Base-by-base conservation (phyloP, 2,113 vertebrate genomes). In the Cebus imitator region DNA sequence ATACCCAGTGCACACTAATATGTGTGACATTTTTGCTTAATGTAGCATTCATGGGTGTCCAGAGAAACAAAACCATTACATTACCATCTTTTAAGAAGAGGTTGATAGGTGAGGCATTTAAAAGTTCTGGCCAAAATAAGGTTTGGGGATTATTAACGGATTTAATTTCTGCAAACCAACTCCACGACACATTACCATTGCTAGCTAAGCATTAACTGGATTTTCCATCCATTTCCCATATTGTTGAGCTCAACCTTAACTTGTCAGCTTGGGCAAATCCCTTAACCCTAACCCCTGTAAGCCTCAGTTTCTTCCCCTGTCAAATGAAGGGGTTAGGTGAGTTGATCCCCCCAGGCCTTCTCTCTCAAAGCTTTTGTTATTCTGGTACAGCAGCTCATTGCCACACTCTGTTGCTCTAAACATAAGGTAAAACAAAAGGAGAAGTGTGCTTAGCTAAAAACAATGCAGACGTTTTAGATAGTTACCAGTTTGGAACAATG, bases 91-190 rank as follows among this genome's bases (percentile, higher is more conserved):
- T 58, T 97, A 90, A 66, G 95, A 90, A 95, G 92, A 66, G 72
- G 96, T 96, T 95, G 94, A 96, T 96, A 94, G 95, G 95, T 97
- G 86, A 97, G 66, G 72, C 87, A 95, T 87, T 97, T 96, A 85
- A 96, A 97, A 97, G 50, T 96, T 97, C 92, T 97, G 96, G 80
- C 92, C 94, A 97, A 97, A 97, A 97, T 97, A 96, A 97, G 95
- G 98, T 96, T 97, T 97, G 92, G 78, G 96, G 97, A 98, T 98
- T 98, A 97, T 96, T 96, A 96, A 97, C n/a, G 82, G 97, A 97
- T 97, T 98, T 96, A 96, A 97, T 97, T 97, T 97, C 94, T 97
- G 95, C 97, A 96, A 98, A 94, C 87, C 94, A 94, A 91, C 52
- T 87, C 89, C 94, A 92, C 96, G 95, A 97, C 95, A 97, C 92